Evolutionary conservation across 2,888 invertebrate species (phyloP), one percentile per base, ranked within the genome.

Genomic region (Halocaridina rubra): DNA sequence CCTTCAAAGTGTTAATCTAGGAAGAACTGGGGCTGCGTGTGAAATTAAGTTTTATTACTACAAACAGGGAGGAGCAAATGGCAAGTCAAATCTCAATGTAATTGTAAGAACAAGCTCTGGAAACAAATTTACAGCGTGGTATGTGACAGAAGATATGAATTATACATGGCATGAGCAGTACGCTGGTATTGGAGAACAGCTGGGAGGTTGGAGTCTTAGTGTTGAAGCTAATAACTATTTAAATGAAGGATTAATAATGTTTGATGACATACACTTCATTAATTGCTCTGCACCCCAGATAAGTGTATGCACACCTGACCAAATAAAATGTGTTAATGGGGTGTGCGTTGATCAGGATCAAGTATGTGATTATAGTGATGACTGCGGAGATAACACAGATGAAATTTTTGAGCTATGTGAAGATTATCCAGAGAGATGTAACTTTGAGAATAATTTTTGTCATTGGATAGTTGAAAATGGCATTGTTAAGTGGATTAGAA

Each of bases 301-400:
- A 33, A 69, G 32, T 22, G 7, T 67, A 8, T 84, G 84, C 57
- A 80, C 29, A 32, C 30, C 13, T 10, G 64, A 75, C 32, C 32
- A 84, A 29, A 57, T 32, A 13, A n/a, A 27, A 8, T 84, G 84
- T 53, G 2, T 10, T 13, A 84, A 84, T 67, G 79, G 79, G 16
- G 59, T 29, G n/a, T 84, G 84, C 33, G 75, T 79, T 67, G 32
- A 29, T 32, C 10, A 64, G 0, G 46, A 39, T 61, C 19, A 53
- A 19, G 4, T 84, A 13, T 84, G 84, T 84, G 84, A 84, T 74
- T 84, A 79, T 32, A 84, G n/a, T 67, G 71, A 84, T 84, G 84
- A 84, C 57, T 84, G 84, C 80, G 84, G 84, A 16, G 84, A 84
- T 32, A 24, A 61, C 8, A 72, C 84, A 32, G 84, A 84, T 80